phyloP scores from a whole-genome alignment of 2,888 invertebrate species.

The Temnothorax rugatulus region DNA sequence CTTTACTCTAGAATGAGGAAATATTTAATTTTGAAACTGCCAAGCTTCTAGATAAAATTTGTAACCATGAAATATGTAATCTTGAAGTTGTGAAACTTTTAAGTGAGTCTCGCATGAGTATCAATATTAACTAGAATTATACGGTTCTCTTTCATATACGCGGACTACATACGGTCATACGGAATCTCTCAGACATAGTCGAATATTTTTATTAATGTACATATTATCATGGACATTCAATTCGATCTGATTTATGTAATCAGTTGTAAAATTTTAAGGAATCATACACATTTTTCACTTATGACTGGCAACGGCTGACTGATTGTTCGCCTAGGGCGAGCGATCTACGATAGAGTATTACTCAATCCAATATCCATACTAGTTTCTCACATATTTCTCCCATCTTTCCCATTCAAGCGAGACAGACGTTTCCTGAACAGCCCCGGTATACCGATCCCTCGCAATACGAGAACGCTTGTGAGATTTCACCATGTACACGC shows the following conservation, averaged over 20 bases:
- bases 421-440: constrained; percentile 33
- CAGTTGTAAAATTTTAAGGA: constrained; percentile 12
- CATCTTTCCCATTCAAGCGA: constrained; percentile 29
- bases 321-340: constrained; percentile 2
- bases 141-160: background rate
- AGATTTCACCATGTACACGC: constrained; percentile 10
- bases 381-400: constrained; percentile 39
- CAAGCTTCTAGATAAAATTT: background rate
- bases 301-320: constrained; percentile 1
- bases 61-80: background rate
- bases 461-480: background rate
- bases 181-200: background rate
- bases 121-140: background rate
- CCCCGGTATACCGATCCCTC: constrained; percentile 8
- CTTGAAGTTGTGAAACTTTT: background rate
- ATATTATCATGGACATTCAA: background rate
- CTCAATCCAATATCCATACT: constrained; percentile 28
- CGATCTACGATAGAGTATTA: constrained; percentile 20
- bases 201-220: background rate
- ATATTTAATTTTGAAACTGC: background rate
- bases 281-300: constrained; percentile 14
- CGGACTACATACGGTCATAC: background rate
- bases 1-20: background rate
- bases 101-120: background rate
- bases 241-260: background rate